Evolutionary conservation across 35 echinoderm and acorn worm genomes (phyloP).

Genomic region (Strongylocentrotus purpuratus): DNA sequence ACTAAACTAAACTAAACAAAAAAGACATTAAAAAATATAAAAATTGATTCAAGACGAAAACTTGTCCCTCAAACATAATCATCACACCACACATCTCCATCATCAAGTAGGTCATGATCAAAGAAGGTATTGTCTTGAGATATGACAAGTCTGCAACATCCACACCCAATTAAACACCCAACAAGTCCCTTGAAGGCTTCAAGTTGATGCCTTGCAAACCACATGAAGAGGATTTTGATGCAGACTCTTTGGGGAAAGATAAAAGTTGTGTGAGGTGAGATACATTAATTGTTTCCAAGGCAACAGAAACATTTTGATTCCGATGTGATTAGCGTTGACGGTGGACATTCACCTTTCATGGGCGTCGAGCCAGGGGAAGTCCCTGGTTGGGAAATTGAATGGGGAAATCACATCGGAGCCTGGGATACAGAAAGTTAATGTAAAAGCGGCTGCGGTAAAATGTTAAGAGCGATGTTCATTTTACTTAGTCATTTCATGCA

Average conservation of each 20-base stretch:
- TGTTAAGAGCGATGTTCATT: neutral
- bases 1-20: too few relatives aligned
- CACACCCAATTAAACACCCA: neutral
- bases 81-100: neutral
- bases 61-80: too few relatives aligned
- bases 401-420: neutral
- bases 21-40: too few relatives aligned
- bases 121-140: neutral
- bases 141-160: neutral
- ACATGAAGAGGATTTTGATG: neutral
- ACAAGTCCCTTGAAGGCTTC: neutral
- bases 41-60: too few relatives aligned
- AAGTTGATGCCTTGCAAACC: neutral
- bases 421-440: neutral
- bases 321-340: neutral
- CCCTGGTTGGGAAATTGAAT: neutral
- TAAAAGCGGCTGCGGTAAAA: neutral
- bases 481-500: neutral
- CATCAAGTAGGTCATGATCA: neutral
- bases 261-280: neutral
- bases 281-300: conserved; percentile 1
- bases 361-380: neutral
- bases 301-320: neutral
- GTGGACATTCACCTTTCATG: conserved; percentile 16
- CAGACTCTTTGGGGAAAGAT: neutral